Percentiles rank a stretch among this genome's conserved stretches.
Evolutionary conservation across 2,797 vertebrate species (phyloP).

Genomic region (Catamblyrhynchus diadema): DNA sequence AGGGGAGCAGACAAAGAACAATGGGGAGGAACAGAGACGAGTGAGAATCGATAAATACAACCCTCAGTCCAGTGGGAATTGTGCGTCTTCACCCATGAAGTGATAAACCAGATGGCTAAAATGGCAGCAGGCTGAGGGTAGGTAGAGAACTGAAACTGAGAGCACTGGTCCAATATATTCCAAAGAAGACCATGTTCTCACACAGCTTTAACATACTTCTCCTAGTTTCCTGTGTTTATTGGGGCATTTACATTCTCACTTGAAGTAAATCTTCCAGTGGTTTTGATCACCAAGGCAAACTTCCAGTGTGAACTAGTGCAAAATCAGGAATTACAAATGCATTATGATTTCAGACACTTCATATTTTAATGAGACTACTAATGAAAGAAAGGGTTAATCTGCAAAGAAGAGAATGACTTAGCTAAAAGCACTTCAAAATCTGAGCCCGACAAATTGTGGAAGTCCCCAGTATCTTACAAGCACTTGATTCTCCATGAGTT

Average conservation of each 20-base stretch:
- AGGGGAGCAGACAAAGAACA: background rate
- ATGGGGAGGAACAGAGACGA: background rate
- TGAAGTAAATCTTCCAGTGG: background rate
- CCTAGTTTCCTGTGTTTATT: background rate
- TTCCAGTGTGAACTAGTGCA: background rate
- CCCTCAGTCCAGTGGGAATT: background rate
- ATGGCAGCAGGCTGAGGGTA: background rate
- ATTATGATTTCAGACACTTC: background rate
- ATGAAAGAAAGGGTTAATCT: background rate
- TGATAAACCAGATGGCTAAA: background rate
- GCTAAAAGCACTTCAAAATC: background rate
- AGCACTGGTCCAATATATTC: background rate
- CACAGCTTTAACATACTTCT: background rate
- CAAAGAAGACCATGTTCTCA: background rate
- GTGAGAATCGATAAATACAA: background rate
- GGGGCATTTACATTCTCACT: background rate
- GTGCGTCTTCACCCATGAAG: background rate
- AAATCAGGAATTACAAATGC: background rate
- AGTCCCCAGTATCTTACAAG: background rate
- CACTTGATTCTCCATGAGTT: background rate
- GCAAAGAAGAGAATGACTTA: background rate
- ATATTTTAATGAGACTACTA: background rate
- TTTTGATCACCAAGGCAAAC: background rate
- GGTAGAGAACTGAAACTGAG: background rate
- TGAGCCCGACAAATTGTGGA: background rate